phyloP scores from a whole-genome alignment of 2,888 invertebrate genomes.

The Spisula solida region DNA sequence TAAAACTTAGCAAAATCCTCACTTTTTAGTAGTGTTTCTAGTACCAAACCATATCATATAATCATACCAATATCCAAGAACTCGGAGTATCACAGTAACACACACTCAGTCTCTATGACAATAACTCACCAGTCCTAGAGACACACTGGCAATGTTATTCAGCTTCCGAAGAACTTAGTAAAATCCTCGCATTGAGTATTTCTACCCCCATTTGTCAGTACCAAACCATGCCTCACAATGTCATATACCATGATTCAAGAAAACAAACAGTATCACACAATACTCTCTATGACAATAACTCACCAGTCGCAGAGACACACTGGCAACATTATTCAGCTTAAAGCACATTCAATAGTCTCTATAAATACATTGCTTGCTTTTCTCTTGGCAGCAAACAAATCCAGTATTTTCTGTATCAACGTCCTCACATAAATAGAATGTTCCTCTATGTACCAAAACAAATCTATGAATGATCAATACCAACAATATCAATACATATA shows the following conservation, averaged over 20 bases:
- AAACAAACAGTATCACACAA: background rate
- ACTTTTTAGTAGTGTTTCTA: no score
- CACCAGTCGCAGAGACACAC: background rate
- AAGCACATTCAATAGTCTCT: conserved; percentile 15
- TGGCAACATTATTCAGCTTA: background rate
- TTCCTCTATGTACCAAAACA: background rate
- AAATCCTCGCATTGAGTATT: conserved; percentile 47
- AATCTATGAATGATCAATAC: conserved; percentile 8
- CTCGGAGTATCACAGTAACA: no score
- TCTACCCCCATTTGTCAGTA: conserved; percentile 68
- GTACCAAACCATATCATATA: no score
- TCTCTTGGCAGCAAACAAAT: background rate
- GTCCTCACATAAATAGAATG: background rate
- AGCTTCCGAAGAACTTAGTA: no score
- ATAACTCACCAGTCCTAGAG: no score
- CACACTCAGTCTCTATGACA: no score
- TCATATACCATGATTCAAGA: background rate
- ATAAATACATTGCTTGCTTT: background rate
- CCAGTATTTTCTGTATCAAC: background rate
- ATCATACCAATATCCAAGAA: no score
- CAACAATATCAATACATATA: background rate
- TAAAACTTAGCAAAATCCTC: no score
- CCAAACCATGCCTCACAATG: background rate
- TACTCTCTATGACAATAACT: conserved; percentile 12
- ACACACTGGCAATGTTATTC: no score